Conservation (phyloP, 2,888 invertebrate genomes). For the Cheilosia impressa region DNA sequence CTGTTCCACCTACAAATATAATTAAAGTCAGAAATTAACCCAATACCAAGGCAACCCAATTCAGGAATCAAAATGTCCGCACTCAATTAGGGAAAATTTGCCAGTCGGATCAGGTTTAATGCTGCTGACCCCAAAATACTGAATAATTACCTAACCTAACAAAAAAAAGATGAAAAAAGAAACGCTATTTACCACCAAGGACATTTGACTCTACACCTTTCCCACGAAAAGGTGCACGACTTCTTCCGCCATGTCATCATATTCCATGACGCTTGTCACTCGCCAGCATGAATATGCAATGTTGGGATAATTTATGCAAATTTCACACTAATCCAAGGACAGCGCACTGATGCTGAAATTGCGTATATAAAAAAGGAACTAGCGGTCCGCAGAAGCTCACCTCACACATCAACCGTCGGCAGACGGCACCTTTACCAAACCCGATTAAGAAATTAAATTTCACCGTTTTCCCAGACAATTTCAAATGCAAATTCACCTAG, state of each 20-base stretch:
- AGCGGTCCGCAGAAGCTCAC: slow-evolving; percentile 26
- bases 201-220: slow-evolving; percentile 54
- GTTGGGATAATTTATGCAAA: slow-evolving; percentile 84
- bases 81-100: slow-evolving; percentile 69
- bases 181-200: slow-evolving; percentile 66
- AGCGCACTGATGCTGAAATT: slow-evolving; percentile 24
- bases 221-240: slow-evolving; percentile 1
- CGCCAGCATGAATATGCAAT: slow-evolving; percentile 83
- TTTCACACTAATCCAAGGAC: slow-evolving; percentile 82
- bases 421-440: slow-evolving; percentile 35
- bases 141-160: slow-evolving; percentile 79
- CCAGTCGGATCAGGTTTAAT: slow-evolving; percentile 78
- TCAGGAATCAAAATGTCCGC: slow-evolving; percentile 32
- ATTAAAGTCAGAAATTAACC: not conserved
- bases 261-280: slow-evolving; percentile 25
- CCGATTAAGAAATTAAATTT: slow-evolving; percentile 59
- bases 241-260: slow-evolving; percentile 18
- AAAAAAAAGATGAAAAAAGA: slow-evolving; percentile 25
- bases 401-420: slow-evolving; percentile 42
- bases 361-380: slow-evolving; percentile 38
- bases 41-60: not conserved
- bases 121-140: slow-evolving; percentile 79
- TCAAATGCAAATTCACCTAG: slow-evolving; percentile 53
- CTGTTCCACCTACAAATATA: not conserved
- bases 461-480: slow-evolving; percentile 47